Conservation (phyloP, 1,140 invertebrate species). For the Hormaphis cornu region DNA sequence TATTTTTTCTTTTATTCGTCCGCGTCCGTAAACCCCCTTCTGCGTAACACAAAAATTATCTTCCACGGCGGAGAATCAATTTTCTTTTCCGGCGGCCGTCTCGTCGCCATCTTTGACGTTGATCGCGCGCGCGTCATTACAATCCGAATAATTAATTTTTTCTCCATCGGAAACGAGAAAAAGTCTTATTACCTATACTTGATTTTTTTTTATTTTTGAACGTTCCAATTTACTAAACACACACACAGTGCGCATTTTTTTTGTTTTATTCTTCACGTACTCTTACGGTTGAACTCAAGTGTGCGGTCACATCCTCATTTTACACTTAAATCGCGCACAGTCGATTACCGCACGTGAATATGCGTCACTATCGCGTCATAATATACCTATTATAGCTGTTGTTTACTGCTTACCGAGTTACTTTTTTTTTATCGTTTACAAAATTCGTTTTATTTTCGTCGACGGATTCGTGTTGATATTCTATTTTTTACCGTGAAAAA, state of each 20-base stretch:
- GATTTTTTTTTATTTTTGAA: background rate
- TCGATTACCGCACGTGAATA: background rate
- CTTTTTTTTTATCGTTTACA: too few species aligned
- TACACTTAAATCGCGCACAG: background rate
- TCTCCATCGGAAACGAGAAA: background rate
- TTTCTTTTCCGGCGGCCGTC: background rate
- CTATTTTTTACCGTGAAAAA: too few species aligned
- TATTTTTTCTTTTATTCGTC: background rate
- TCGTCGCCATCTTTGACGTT: background rate
- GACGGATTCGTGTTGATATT: too few species aligned
- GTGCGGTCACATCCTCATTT: conserved; percentile 3
- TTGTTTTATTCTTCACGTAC: background rate
- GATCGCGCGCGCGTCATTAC: background rate
- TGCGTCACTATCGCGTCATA: background rate
- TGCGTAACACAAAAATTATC: background rate
- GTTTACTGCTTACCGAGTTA: too few species aligned
- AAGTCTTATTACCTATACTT: too few species aligned
- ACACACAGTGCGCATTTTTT: background rate
- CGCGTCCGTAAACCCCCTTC: background rate
- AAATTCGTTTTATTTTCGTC: too few species aligned
- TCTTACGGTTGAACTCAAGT: background rate
- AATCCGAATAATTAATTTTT: conserved; percentile 12
- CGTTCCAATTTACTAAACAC: background rate
- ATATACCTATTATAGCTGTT: background rate
- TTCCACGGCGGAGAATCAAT: background rate